phyloP scores from a whole-genome alignment of 2,797 vertebrate genomes.

The Forpus xanthops region DNA sequence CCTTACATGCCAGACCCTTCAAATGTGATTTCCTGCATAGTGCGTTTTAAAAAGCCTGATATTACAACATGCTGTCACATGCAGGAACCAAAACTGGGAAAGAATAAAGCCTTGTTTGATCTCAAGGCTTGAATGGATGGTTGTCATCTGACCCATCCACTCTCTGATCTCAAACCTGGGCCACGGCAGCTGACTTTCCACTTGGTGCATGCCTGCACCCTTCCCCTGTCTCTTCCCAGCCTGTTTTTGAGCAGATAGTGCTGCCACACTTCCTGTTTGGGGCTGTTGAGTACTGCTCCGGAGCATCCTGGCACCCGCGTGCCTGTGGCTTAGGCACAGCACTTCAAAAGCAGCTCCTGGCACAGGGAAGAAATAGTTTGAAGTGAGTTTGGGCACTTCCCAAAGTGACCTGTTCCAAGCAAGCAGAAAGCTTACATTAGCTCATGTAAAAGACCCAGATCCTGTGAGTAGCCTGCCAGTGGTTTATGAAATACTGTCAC shows the following conservation, averaged over 20 bases:
- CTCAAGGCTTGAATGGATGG: slow-evolving; percentile 35
- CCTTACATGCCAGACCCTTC: slow-evolving; percentile 69
- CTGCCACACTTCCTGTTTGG: slow-evolving; percentile 67
- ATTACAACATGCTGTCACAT: slow-evolving; percentile 20
- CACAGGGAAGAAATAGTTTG: slow-evolving; percentile 49
- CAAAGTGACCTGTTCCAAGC: slow-evolving; percentile 64
- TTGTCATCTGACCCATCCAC: slow-evolving; percentile 56
- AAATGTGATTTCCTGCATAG: slow-evolving; percentile 69
- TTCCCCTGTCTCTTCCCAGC: slow-evolving; percentile 12
- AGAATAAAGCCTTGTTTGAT: slow-evolving; percentile 62
- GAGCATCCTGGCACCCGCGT: slow-evolving; percentile 25
- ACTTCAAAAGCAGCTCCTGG: slow-evolving; percentile 74
- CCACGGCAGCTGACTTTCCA: slow-evolving; percentile 70
- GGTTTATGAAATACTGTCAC: slow-evolving; percentile 45
- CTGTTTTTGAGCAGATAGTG: slow-evolving; percentile 15
- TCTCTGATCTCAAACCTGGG: not conserved
- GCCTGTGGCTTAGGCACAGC: slow-evolving; percentile 51
- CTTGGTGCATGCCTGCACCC: not conserved
- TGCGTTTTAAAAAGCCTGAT: slow-evolving; percentile 27
- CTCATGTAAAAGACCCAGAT: slow-evolving; percentile 55
- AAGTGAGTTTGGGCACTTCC: slow-evolving; percentile 65
- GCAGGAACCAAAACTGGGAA: slow-evolving; percentile 46
- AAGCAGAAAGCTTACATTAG: slow-evolving; percentile 70
- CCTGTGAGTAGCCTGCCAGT: slow-evolving; percentile 48
- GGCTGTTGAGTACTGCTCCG: slow-evolving; percentile 16